phyloP scores from a whole-genome alignment of 92 coral and sea anemone species.

The Umimayanthus kanabou region DNA sequence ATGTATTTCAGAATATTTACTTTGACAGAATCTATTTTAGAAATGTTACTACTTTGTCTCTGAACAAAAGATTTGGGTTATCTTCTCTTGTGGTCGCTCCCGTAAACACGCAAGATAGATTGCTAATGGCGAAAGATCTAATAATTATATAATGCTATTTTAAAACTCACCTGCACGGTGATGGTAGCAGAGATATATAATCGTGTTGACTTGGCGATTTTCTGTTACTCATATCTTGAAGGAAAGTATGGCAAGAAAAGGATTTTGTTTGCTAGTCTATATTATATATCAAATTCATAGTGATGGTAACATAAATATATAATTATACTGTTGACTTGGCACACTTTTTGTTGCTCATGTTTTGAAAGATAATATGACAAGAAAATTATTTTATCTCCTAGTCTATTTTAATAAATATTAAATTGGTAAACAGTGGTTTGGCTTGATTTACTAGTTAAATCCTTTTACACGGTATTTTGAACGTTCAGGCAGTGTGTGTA shows the following conservation, averaged over 20 bases:
- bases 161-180: neutral
- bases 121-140: neutral
- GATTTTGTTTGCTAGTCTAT: neutral
- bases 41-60: too few relatives aligned
- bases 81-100: neutral
- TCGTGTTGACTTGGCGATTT: neutral
- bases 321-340: neutral
- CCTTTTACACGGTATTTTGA: neutral
- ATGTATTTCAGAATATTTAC: too few relatives aligned
- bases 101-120: neutral
- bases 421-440: neutral
- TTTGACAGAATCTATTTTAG: too few relatives aligned
- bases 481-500: neutral
- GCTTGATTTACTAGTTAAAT: too few relatives aligned
- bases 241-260: neutral
- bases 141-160: too few relatives aligned
- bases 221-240: neutral
- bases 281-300: neutral
- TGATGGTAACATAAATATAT: neutral
- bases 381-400: neutral
- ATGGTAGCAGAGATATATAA: neutral
- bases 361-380: neutral
- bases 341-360: neutral
- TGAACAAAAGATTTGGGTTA: neutral
- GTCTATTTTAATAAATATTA: too few relatives aligned